Percentiles rank a stretch among this genome's conserved stretches.
These are phyloP conservation scores for Nematolebias whitei DNA, from an alignment of 2,113 vertebrate species.

Conservation along the genomic window DNA sequence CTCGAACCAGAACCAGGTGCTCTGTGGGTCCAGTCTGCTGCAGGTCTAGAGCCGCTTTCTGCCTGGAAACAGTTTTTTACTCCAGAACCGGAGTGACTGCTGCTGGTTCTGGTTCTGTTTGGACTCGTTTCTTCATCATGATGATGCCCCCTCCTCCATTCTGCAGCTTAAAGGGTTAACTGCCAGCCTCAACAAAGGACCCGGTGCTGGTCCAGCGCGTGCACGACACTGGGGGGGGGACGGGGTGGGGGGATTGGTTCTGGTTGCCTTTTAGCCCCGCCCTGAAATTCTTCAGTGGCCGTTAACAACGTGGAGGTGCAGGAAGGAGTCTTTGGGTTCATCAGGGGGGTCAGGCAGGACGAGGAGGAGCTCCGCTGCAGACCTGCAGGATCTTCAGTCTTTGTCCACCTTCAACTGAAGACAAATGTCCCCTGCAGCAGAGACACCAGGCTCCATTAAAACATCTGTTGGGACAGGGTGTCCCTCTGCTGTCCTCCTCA, in stretches of 20 bases:
- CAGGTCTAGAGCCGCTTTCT: slow-evolving; percentile 47
- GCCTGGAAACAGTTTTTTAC: slow-evolving; percentile 53
- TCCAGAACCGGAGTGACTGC: slow-evolving; percentile 15
- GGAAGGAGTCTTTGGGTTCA: slow-evolving; percentile 74
- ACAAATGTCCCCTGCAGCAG: too few species aligned
- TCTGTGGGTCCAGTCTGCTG: slow-evolving; percentile 26
- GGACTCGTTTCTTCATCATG: neutral
- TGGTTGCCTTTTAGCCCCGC: slow-evolving; percentile 55
- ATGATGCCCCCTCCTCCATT: neutral
- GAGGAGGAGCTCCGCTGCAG: neutral
- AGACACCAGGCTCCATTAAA: too few species aligned
- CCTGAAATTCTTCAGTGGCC: slow-evolving; percentile 67
- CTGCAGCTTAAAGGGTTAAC: slow-evolving; percentile 52
- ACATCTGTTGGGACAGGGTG: too few species aligned
- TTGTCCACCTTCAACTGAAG: too few species aligned
- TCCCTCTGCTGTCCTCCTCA: too few species aligned
- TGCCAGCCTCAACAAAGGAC: slow-evolving; percentile 72
- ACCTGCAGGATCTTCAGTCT: slow-evolving; percentile 6
- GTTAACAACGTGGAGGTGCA: slow-evolving; percentile 61
- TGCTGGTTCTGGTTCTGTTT: slow-evolving; percentile 26
- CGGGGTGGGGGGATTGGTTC: neutral
- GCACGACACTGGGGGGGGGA: neutral
- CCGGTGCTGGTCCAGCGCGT: slow-evolving; percentile 18
- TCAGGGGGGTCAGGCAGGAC: too few species aligned
- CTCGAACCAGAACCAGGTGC: neutral